Base-by-base conservation (phyloP, 2,888 invertebrate genomes). In the Chymomyza fuscimana region DNA sequence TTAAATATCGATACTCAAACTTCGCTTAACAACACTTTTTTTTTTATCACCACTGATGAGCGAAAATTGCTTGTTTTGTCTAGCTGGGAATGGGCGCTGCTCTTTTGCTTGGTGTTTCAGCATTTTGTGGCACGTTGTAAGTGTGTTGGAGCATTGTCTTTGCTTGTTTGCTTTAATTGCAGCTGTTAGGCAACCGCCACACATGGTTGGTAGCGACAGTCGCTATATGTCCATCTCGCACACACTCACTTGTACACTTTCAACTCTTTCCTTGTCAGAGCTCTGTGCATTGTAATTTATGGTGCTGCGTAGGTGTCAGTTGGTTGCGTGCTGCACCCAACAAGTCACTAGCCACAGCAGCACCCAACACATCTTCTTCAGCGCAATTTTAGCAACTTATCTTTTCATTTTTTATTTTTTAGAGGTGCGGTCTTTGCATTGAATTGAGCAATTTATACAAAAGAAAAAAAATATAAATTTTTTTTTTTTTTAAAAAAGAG, bases 401-500 rank as follows among this genome's bases (percentile, higher is more conserved):
- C 40, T 46, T 46, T 46, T 12, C 67, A 65, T 70, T 59, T 54
- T 70, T 58, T 54, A 22, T 54, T 29, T 62, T 59, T 63, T 79
- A 60, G 68, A 86, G 84, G 86, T 84, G 86, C 82, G 84, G 83
- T 73, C 73, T 70, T 75, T 78, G 83, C 77, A 69, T 73, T 73
- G 69, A 70, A 85, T 86, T 86, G 79, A 85, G 85, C 82, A 85
- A 86, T 85, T 84, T 81, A 82, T 78, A 77, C 65, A 69, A 50
- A 16, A 61, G 70, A n/a, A 67, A 22, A 59, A 60, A 63, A 62
- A 66, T 63, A 29, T 40, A 67, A 75, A 74, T 63, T 69, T 72
- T 32, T 2, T 4, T 22, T 22, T 22, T 22, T 25, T 67, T 76
- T 72, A 40, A 71, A 60, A 70, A 66, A 66, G 54, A 40, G 40